phyloP scores from a whole-genome alignment of 2,797 vertebrate species.

The Picus viridis region DNA sequence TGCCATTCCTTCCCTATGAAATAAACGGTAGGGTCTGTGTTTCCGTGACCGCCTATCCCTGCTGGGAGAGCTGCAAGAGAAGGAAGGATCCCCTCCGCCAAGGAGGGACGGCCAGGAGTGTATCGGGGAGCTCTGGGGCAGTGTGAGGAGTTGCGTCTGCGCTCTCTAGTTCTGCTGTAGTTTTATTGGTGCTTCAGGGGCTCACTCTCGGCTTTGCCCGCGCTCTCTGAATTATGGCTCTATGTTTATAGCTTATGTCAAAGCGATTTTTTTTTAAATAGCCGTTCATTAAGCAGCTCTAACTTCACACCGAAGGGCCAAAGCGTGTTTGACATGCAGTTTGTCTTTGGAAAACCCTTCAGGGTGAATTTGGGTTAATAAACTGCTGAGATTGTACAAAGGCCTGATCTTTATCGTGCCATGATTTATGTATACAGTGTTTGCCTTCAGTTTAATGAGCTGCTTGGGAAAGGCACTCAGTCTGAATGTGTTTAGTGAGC shows the following conservation, averaged over 20 bases:
- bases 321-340: background rate
- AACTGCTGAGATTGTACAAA: background rate
- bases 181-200: background rate
- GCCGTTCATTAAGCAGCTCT: background rate
- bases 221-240: background rate
- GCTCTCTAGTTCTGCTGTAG: rapidly evolving
- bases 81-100: too few relatives aligned
- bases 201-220: rapidly evolving
- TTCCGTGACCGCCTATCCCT: rapidly evolving
- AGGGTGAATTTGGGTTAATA: background rate
- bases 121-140: rapidly evolving
- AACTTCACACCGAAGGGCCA: background rate
- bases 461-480: background rate
- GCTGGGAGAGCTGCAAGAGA: background rate
- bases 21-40: rapidly evolving
- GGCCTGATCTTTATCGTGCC: background rate
- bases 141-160: rapidly evolving
- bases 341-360: background rate
- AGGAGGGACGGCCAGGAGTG: background rate
- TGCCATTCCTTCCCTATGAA: rapidly evolving
- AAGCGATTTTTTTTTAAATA: background rate
- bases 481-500: rapidly evolving
- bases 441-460: background rate
- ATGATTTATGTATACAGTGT: rapidly evolving
- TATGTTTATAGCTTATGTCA: rapidly evolving